These are phyloP conservation scores for Arctia plantaginis DNA, from an alignment of 2,888 invertebrate genomes.

Conservation along the genomic window DNA sequence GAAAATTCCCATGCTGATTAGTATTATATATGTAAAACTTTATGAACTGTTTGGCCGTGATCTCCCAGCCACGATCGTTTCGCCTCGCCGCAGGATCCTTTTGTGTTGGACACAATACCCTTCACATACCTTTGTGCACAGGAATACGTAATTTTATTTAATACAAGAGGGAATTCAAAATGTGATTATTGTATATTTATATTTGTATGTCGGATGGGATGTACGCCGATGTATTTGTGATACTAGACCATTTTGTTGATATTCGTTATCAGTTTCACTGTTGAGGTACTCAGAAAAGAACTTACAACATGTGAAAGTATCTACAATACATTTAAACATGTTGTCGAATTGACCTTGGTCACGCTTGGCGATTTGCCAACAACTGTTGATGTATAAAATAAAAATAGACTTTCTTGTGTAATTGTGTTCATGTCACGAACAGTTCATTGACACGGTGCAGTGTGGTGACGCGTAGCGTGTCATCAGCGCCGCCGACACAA, in stretches of 20 bases:
- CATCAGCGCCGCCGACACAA: not conserved
- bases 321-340: not conserved
- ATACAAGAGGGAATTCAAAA: not conserved
- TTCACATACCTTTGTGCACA: not conserved
- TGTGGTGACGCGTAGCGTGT: not conserved
- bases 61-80: too few species aligned
- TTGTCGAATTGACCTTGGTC: not conserved
- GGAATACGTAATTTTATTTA: not conserved
- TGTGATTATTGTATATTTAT: not conserved
- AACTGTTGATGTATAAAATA: not conserved
- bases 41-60: too few species aligned
- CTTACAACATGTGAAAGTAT: not conserved
- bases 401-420: not conserved
- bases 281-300: not conserved
- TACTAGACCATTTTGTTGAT: not conserved
- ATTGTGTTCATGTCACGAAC: not conserved
- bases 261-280: not conserved
- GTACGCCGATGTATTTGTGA: not conserved
- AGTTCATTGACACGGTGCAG: slow-evolving; percentile 3
- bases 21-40: too few species aligned
- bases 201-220: not conserved
- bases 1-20: too few species aligned
- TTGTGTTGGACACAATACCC: too few species aligned
- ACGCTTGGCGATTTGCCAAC: not conserved
- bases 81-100: too few species aligned